Percentiles rank a stretch among this genome's conserved stretches.
Evolutionary conservation across 2,113 vertebrate genomes (phyloP).

Genomic region (Electrona antarctica): DNA sequence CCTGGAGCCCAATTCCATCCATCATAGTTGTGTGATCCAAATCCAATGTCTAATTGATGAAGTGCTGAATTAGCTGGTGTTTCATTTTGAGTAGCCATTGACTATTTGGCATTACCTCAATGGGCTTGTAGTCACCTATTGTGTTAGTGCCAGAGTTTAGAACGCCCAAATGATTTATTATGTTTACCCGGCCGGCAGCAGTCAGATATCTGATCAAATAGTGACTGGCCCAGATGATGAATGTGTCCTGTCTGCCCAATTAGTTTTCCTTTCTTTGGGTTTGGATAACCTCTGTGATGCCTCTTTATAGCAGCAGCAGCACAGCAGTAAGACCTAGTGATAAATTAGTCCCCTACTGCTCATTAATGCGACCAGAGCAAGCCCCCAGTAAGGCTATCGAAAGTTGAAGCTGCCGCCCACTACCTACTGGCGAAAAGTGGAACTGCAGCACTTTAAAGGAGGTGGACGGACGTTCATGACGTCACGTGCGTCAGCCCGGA

Average conservation of each 20-base stretch:
- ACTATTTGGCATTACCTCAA: background rate
- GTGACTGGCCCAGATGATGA: constrained; percentile 35
- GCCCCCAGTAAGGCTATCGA: background rate
- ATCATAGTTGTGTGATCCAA: background rate
- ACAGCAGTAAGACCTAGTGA: background rate
- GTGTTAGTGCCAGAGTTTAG: background rate
- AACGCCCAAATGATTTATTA: constrained; percentile 22
- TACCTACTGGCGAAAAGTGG: no score
- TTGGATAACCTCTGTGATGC: background rate
- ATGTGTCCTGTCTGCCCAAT: constrained; percentile 8
- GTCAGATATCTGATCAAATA: constrained; percentile 9
- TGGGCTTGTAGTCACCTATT: background rate
- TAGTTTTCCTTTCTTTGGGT: constrained; percentile 12
- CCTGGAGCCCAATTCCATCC: no score
- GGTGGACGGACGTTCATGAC: no score
- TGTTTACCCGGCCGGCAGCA: constrained; percentile 25
- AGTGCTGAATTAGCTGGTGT: background rate
- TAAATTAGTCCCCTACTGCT: background rate
- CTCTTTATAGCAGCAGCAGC: background rate
- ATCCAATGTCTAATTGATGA: background rate
- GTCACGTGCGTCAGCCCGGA: no score
- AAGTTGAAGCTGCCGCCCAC: no score
- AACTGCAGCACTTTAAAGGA: no score
- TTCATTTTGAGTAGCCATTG: background rate
- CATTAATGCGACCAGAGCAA: background rate